phyloP scores from a whole-genome alignment of 2,888 invertebrate genomes.

The Lithosia quadra region DNA sequence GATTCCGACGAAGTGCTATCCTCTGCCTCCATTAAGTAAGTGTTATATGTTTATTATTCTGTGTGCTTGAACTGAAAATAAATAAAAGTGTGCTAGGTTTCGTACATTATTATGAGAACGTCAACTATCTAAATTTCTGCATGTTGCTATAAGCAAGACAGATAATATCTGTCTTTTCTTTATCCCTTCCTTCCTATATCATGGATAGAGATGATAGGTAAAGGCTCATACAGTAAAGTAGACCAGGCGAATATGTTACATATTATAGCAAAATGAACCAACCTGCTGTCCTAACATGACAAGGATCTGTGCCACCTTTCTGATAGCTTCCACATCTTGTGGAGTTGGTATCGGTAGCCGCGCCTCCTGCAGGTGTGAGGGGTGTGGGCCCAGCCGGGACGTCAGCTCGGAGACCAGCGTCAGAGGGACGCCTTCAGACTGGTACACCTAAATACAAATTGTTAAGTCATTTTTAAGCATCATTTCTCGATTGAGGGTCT shows the following conservation, averaged over 20 bases:
- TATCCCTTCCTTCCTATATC: no score
- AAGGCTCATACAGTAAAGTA: no score
- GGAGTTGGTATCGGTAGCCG: conserved; percentile 65
- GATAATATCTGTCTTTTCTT: no score
- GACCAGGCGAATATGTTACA: neutral
- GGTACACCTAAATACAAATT: conserved; percentile 6
- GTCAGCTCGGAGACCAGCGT: conserved; percentile 58
- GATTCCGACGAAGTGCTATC: no score
- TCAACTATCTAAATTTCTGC: no score
- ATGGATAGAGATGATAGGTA: no score
- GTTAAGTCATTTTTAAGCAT: neutral
- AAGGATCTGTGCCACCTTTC: conserved; percentile 78
- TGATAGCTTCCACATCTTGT: conserved; percentile 74
- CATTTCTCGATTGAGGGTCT: neutral
- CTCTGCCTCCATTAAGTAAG: no score
- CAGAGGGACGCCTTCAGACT: conserved; percentile 46
- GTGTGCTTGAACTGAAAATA: no score
- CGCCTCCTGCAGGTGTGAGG: conserved; percentile 53
- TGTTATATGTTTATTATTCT: no score
- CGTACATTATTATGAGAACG: no score
- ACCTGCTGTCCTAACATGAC: conserved; percentile 79
- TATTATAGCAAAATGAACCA: neutral
- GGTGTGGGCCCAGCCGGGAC: conserved; percentile 54
- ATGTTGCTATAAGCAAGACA: no score
- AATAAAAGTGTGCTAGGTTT: no score